Percentiles rank a stretch among this genome's conserved stretches.
phyloP scores from a whole-genome alignment of 1,140 invertebrate species.

The Drosophila watanabei region DNA sequence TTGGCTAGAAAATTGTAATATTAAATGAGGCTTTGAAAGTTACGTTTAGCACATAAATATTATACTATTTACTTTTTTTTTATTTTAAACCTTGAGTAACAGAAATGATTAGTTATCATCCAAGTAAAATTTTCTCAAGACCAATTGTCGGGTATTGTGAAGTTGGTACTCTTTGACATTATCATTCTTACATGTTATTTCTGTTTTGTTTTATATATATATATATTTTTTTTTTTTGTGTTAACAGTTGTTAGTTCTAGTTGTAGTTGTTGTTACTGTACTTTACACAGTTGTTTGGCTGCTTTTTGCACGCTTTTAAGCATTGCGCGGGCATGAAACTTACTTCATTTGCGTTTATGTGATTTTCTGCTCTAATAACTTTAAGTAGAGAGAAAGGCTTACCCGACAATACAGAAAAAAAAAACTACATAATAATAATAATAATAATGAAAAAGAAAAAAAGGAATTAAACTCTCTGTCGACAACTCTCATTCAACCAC shows the following conservation, averaged over 20 bases:
- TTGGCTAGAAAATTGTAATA: neutral
- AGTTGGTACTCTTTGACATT: neutral
- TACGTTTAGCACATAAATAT: no score
- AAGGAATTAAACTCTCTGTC: slow-evolving; percentile 2
- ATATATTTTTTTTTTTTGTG: slow-evolving; percentile 22
- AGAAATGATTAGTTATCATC: neutral
- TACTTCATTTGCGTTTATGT: slow-evolving; percentile 84
- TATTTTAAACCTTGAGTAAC: no score
- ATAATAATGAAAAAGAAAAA: slow-evolving; percentile 5
- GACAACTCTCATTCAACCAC: slow-evolving; percentile 11
- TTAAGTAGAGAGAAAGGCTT: slow-evolving; percentile 50
- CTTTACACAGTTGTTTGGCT: slow-evolving; percentile 53
- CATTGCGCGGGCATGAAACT: slow-evolving; percentile 75
- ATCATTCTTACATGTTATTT: slow-evolving; percentile 11
- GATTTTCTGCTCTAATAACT: slow-evolving; percentile 80
- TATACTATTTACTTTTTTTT: no score
- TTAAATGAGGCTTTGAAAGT: neutral
- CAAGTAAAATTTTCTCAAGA: neutral
- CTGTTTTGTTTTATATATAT: slow-evolving; percentile 7
- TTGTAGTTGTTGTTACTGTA: slow-evolving; percentile 55
- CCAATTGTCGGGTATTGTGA: neutral
- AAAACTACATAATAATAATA: slow-evolving; percentile 46
- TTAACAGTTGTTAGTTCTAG: slow-evolving; percentile 59
- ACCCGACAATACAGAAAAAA: slow-evolving; percentile 24
- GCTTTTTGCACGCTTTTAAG: slow-evolving; percentile 77